A percentile compares a stretch with the other conserved stretches of the same genome.
phyloP scores from a whole-genome alignment of 2,888 invertebrate species.

The Ellobium chinense region DNA sequence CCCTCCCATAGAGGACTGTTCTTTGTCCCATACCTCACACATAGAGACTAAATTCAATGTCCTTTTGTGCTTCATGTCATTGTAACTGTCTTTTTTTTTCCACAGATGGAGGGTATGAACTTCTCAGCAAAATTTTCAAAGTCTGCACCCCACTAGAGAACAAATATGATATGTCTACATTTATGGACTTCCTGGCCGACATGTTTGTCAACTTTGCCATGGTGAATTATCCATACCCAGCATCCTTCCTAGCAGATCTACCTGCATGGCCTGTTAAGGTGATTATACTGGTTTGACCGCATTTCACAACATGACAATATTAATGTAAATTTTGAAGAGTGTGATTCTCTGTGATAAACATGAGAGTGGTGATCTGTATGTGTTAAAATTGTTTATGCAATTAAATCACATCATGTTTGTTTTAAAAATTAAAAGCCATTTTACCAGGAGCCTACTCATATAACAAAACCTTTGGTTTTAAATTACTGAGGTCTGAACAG shows the following conservation, averaged over 20 bases:
- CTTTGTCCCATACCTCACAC: too few species aligned
- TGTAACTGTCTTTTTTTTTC: background rate
- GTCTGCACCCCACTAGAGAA: slow-evolving; percentile 86
- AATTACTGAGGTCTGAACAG: too few species aligned
- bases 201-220: slow-evolving; percentile 92
- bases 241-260: slow-evolving; percentile 87
- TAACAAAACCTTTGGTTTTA: too few species aligned
- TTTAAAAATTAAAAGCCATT: too few species aligned
- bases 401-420: too few species aligned
- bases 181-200: slow-evolving; percentile 86
- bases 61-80: background rate
- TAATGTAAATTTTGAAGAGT: too few species aligned
- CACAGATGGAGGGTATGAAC: slow-evolving; percentile 85
- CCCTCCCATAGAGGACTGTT: too few species aligned
- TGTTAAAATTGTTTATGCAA: too few species aligned
- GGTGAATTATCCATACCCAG: slow-evolving; percentile 96
- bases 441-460: too few species aligned
- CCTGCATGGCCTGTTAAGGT: slow-evolving; percentile 91
- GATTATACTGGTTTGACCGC: too few species aligned
- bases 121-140: slow-evolving; percentile 86
- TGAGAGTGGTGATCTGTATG: background rate
- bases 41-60: too few species aligned
- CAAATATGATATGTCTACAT: slow-evolving; percentile 80
- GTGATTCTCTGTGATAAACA: background rate
- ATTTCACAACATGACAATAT: too few species aligned